Conservation (phyloP, 2,888 invertebrate genomes). For the Unio pictorum region DNA sequence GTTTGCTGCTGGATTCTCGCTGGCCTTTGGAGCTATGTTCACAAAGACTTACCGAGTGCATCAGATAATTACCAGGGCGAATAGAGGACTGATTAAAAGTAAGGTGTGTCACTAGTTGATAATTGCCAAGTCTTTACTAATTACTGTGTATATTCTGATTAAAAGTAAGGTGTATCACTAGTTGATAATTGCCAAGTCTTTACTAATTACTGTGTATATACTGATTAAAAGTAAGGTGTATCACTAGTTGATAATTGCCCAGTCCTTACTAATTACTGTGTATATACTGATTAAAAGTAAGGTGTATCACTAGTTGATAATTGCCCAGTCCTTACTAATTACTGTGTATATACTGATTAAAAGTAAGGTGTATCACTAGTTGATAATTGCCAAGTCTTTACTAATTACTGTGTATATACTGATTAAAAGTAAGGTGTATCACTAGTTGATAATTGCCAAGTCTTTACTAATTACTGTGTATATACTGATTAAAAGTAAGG, state of each 20-base stretch:
- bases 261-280: background rate
- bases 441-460: background rate
- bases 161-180: background rate
- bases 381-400: background rate
- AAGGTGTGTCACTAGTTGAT: constrained; percentile 75
- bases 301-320: background rate
- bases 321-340: background rate
- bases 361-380: background rate
- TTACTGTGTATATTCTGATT: no score
- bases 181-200: background rate
- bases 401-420: no score
- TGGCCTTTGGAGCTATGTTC: constrained; percentile 95
- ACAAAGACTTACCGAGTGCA: constrained; percentile 94
- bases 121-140: background rate
- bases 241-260: background rate
- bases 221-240: no score
- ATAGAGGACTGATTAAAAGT: constrained; percentile 85
- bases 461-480: background rate
- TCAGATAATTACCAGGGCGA: constrained; percentile 88
- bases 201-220: no score
- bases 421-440: no score
- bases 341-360: no score
- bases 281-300: no score
- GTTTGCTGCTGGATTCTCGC: constrained; percentile 89
- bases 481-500: no score